A percentile compares a stretch with the other conserved stretches of the same genome.
Conservation (phyloP, 2,888 invertebrate genomes). For the Alcis repandata region DNA sequence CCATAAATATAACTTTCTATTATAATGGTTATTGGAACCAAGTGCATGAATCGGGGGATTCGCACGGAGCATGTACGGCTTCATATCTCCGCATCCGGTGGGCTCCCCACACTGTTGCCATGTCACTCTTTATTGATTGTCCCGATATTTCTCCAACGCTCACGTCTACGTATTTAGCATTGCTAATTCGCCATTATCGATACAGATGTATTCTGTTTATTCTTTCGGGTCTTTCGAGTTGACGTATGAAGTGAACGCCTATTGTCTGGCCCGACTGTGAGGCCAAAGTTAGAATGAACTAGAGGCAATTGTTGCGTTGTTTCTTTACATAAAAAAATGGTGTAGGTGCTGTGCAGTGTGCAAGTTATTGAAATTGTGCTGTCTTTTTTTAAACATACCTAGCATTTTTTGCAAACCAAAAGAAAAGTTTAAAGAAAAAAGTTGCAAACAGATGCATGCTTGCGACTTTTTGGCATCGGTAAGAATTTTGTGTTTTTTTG, state of each 20-base stretch:
- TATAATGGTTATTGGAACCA: constrained; percentile 10
- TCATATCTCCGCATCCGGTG: constrained; percentile 74
- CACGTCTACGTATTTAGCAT: constrained; percentile 26
- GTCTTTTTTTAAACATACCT: background rate
- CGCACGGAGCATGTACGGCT: constrained; percentile 58
- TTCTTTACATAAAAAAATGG: background rate
- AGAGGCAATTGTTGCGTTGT: background rate
- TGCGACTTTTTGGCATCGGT: constrained; percentile 18
- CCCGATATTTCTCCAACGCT: constrained; percentile 40
- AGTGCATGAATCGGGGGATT: constrained; percentile 64
- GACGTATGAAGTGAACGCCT: constrained; percentile 32
- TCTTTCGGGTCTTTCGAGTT: constrained; percentile 42
- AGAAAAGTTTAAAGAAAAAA: too few species aligned
- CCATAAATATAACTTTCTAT: background rate
- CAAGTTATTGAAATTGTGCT: background rate
- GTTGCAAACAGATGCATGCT: background rate
- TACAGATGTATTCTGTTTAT: constrained; percentile 41
- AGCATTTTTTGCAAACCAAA: background rate
- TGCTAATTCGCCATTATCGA: constrained; percentile 44
- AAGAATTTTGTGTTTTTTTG: constrained; percentile 27
- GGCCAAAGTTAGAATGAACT: background rate
- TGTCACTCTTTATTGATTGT: constrained; percentile 64
- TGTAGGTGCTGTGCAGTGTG: background rate
- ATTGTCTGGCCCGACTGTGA: background rate
- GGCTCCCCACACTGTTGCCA: constrained; percentile 61